Percentiles rank a stretch among this genome's conserved stretches.
phyloP scores from a whole-genome alignment of 2,113 vertebrate species.

The Neotoma lepida region DNA sequence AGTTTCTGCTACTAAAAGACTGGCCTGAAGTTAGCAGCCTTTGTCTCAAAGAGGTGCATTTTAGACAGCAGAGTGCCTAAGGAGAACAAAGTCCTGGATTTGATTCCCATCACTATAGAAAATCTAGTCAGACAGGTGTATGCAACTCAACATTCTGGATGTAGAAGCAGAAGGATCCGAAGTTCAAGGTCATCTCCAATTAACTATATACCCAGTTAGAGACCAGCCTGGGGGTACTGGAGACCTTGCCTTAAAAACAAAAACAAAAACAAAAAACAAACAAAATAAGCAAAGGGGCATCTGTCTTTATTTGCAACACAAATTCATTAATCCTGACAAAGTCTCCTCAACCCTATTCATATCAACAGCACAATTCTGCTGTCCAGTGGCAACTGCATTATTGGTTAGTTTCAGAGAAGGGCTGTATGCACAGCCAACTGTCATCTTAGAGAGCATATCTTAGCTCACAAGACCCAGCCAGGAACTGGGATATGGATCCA shows the following conservation, averaged over 20 bases:
- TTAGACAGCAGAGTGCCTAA: neutral
- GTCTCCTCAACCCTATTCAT: neutral
- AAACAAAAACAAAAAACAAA: neutral
- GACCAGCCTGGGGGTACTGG: neutral
- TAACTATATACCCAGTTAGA: neutral
- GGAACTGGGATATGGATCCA: fast-evolving
- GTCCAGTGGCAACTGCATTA: neutral
- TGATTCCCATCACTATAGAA: neutral
- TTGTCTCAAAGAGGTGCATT: neutral
- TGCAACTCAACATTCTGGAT: too few species aligned
- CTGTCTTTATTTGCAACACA: slow-evolving; percentile 27
- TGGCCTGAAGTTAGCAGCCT: neutral
- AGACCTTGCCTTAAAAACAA: neutral
- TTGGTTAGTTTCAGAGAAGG: neutral
- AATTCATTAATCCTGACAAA: neutral
- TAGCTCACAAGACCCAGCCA: neutral
- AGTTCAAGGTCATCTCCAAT: neutral
- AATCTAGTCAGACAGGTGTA: neutral
- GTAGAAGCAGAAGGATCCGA: neutral
- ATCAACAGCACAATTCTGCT: neutral
- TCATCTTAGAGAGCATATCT: neutral
- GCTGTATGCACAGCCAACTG: neutral
- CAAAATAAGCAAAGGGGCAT: neutral
- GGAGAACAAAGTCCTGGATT: neutral
- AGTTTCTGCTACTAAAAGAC: neutral